Conservation (phyloP, 2,113 vertebrate species). For the Paedocypris sp. region DNA sequence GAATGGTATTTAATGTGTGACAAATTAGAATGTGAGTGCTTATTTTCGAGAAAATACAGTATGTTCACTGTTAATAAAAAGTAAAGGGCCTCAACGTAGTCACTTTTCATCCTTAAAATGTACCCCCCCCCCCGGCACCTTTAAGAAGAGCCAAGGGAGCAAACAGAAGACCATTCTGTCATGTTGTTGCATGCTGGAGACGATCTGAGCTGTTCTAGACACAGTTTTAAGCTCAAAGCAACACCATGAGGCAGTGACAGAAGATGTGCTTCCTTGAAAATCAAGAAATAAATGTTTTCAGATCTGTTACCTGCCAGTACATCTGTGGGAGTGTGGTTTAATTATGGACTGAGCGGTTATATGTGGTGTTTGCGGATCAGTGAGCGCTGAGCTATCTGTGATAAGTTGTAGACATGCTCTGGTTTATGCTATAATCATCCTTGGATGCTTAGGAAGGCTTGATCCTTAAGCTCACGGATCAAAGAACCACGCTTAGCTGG, state of each 20-base stretch:
- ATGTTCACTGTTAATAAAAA: no score
- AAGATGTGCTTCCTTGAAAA: not conserved
- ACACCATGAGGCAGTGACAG: not conserved
- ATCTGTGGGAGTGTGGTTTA: constrained; percentile 15
- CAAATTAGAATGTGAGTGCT: no score
- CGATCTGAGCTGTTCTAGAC: constrained; percentile 1
- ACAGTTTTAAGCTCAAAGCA: not conserved
- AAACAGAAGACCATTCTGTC: not conserved
- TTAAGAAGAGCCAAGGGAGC: constrained; percentile 13
- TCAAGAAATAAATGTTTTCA: constrained; percentile 4
- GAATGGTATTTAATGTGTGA: no score
- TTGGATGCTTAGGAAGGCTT: not conserved
- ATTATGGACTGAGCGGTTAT: not conserved
- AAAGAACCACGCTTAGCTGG: not conserved
- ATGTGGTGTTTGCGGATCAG: not conserved
- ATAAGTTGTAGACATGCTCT: not conserved
- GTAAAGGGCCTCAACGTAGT: not conserved
- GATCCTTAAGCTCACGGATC: constrained; percentile 8
- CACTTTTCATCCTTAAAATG: constrained; percentile 18
- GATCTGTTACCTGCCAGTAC: constrained; percentile 5
- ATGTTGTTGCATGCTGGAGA: constrained; percentile 19
- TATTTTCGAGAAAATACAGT: no score
- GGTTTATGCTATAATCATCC: constrained; percentile 10
- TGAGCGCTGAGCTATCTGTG: not conserved
- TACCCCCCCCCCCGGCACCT: constrained; percentile 19